Base-by-base conservation (phyloP, 1,140 invertebrate species). In the Spodoptera litura region DNA sequence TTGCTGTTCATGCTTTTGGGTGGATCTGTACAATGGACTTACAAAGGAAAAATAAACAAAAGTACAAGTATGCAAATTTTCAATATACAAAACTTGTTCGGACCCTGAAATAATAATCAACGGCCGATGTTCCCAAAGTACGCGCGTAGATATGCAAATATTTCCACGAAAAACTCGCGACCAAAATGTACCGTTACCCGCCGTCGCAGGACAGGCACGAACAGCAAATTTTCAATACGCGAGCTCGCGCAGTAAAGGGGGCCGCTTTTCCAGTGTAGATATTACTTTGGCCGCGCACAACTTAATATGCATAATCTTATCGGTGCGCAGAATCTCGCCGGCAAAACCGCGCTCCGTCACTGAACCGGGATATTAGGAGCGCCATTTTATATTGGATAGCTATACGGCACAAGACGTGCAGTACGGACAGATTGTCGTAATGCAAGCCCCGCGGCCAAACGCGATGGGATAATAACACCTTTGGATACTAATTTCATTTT, bases 401-500 rank as follows among this genome's bases (percentile, higher is more conserved):
- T 93, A 91, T 92, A 93, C 87, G 86, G 91, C 89, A 91, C 89
- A 91, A 91, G 92, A 93, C 93, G 91, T 93, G 93, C 92, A 90
- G 91, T 92, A 94, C 92, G 93, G 92, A 93, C 93, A 94, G 92
- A 94, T 93, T 93, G 93, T 94, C 93, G 93, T 93, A 94, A 94
- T 93, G 91, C 91, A 94, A 93, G 91, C 87, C 93, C 91, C 88
- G 89, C 89, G 91, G 94, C 91, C 91, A 93, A 93, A 93, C 90
- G 91, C 94, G 94, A 95, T 94, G 94, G 93, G 94, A 95, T 95
- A 95, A 95, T 95, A 95, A 95, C 93, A 95, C 88, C 93, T 95
- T 95, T 95, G 93, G 90, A 91, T 93, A 95, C 94, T 95, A 95
- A 95, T 95, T 95, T 95, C 94, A 94, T 95, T 94, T 95, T 95